phyloP scores from a whole-genome alignment of 2,113 vertebrate species.

The Prochilodus magdalenae region DNA sequence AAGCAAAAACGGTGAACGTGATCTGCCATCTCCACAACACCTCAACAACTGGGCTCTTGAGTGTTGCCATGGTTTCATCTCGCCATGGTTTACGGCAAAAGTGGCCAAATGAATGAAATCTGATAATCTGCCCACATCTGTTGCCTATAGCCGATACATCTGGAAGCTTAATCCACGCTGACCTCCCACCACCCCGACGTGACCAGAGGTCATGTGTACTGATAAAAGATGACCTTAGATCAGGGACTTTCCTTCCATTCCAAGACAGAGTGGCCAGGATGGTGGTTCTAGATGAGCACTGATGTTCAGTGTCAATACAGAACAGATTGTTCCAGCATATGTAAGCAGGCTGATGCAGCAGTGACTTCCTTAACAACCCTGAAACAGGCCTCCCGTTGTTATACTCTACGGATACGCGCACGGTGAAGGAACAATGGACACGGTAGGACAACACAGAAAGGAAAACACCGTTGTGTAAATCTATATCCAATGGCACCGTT shows the following conservation, averaged over 20 bases:
- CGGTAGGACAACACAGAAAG: neutral
- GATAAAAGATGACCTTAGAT: neutral
- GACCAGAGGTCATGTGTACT: neutral
- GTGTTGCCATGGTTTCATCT: neutral
- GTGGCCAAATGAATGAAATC: neutral
- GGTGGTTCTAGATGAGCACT: neutral
- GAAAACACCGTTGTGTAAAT: neutral
- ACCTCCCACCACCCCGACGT: neutral
- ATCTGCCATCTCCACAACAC: neutral
- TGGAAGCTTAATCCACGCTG: neutral
- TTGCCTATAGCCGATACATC: neutral
- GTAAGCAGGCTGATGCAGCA: neutral
- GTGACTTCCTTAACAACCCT: constrained; percentile 2
- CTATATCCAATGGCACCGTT: neutral
- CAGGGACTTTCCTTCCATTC: neutral
- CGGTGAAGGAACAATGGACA: neutral
- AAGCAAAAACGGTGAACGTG: neutral
- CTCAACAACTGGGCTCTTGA: neutral
- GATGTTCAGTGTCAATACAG: neutral
- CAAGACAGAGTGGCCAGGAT: neutral
- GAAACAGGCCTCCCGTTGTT: neutral
- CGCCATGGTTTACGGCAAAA: neutral
- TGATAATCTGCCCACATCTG: constrained; percentile 1
- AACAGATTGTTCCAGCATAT: neutral
- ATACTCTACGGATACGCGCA: neutral